phyloP scores from a whole-genome alignment of 2,113 vertebrate species.

The Vanacampus margaritifer region DNA sequence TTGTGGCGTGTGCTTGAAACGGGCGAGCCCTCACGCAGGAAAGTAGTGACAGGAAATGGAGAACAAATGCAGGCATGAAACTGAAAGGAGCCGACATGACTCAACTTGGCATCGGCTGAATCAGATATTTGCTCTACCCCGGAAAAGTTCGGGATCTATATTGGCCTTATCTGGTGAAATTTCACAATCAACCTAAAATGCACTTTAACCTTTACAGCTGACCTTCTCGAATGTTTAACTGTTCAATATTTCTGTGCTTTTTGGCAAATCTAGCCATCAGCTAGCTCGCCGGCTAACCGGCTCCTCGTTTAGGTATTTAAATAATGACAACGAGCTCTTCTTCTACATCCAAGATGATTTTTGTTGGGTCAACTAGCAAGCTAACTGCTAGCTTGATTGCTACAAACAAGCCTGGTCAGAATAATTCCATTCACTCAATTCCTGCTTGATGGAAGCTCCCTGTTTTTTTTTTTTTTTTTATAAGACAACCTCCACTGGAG shows the following conservation, averaged over 20 bases:
- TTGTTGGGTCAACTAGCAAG: too few relatives aligned
- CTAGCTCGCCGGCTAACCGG: too few relatives aligned
- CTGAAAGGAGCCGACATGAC: neutral
- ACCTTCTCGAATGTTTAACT: too few relatives aligned
- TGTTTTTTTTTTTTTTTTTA: neutral
- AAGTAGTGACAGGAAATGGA: neutral
- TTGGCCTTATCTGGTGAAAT: neutral
- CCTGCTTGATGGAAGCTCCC: conserved; percentile 1
- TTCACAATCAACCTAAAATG: neutral
- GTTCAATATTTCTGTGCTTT: too few relatives aligned
- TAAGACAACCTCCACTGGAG: neutral
- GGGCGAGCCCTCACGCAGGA: neutral
- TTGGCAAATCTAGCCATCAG: too few relatives aligned
- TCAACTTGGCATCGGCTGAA: neutral
- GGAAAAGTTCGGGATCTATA: neutral
- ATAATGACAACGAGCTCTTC: too few relatives aligned
- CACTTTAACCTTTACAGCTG: too few relatives aligned
- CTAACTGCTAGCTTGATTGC: too few relatives aligned
- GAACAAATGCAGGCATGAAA: neutral
- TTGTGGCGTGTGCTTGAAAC: neutral
- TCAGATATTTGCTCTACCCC: neutral
- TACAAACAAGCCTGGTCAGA: too few relatives aligned
- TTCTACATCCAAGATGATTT: too few relatives aligned
- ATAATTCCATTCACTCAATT: too few relatives aligned
- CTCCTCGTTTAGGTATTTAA: too few relatives aligned